Base-by-base conservation (phyloP, 2,888 invertebrate genomes). In the Hartigia nigra region DNA sequence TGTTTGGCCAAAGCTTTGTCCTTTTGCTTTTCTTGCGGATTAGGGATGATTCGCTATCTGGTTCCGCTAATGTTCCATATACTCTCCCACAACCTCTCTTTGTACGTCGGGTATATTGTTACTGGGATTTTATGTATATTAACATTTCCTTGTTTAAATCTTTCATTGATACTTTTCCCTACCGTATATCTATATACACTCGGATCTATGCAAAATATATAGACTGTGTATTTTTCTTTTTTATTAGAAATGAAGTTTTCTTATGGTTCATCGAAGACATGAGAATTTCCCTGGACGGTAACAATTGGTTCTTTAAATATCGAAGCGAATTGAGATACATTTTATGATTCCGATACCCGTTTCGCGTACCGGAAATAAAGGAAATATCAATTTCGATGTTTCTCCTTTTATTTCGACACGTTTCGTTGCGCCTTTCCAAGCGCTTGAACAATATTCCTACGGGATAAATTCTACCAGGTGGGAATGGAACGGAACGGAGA, bases 21-120 rank as follows among this genome's bases (percentile, higher is more conserved):
- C 85, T 84, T 83, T 83, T 83, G 83, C 84, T 86, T 85, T 84
- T 81, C 84, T 85, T 84, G 84, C 81, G 82, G 84, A 84, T 87
- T 84, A 82, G 81, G 81, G 82, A 81, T 72, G 80, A 77, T 32
- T 34, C 72, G 31, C 31, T 72, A 34, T 72, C 72, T 31, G 1
- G 72, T 55, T 23, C 23, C 9, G 55, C 55, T 55, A 23, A 55
- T 23, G 55, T 9, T 55, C 55, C 23, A 23, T 55, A 23, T 1
- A 55, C 23, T 55, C 55, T 5, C 23, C 23, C 55, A 55, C 55
- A 55, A 23, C 23, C 23, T 23, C 23, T 23, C 55, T 23, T 55
- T 55, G 14, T 55, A 55, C 55, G 1, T 55, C 55, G 23, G 55
- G 55, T 55, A 55, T 23, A 55, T 55, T 55, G 55, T 55, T 23